Evolutionary conservation across 2,113 vertebrate genomes (phyloP), one percentile per base, ranked within the genome.

Genomic region (Geococcyx californianus): DNA sequence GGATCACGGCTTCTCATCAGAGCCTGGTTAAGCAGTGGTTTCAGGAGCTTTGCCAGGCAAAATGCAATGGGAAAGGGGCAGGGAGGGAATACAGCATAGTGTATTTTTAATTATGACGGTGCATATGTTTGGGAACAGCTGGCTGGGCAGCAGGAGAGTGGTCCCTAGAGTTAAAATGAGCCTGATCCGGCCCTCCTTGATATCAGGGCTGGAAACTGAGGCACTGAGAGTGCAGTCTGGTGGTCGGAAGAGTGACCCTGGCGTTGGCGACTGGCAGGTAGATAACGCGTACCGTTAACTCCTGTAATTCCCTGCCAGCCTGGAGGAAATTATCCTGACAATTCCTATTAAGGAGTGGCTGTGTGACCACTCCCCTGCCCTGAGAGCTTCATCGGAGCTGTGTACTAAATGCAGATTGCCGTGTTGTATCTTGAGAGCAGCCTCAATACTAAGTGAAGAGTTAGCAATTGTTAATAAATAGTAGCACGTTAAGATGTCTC

Each of bases 401-500:
- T 89, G 96, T 76, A 36, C 80, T 51, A 3, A 83, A 74, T 17
- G 24, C 70, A 52, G 34, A 93, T 97, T 89, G 85, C 93, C 67
- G 29, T 9, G n/a, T 42, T 58, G 36, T 55, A 4, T 45, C 90
- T 87, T 59, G 34, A 31, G 42, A 94, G 86, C 1, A 2, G n/a
- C 3, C 68, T 89, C 83, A n/a, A 58, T 40, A 11, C 16, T 0
- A 3, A 31, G 34, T 12, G 72, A 64, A 64, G 86, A 77, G 81
- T 63, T 81, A 16, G 84, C 16, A 16, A 70, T 91, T 77, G 84
- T 67, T 97, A 94, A 97, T 94, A 96, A 95, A 95, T 72, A 90
- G 69, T 9, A 66, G 69, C 44, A 13, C 10, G 25, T 94, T 94
- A 62, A 95, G 84, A 68, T 52, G 16, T 78, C 94, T 97, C 88